Evolutionary conservation across 2,797 vertebrate genomes (phyloP).

Genomic region (Alectoris magna): DNA sequence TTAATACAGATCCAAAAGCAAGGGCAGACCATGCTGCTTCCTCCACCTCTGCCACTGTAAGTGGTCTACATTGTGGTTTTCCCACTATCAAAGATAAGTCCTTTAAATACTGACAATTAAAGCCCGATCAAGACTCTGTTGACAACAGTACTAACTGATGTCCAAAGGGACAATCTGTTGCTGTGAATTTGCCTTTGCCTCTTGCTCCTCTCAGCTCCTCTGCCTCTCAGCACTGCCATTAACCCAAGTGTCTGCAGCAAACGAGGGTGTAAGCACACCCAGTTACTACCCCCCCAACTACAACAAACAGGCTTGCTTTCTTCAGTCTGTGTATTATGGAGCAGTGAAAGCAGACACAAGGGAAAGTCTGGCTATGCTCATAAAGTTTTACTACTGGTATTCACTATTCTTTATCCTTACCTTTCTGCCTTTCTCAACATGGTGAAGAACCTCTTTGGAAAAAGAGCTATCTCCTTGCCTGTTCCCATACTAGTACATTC

Average conservation of each 20-base stretch:
- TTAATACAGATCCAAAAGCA: not conserved
- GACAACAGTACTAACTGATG: not conserved
- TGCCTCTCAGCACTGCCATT: not conserved
- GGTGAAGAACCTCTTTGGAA: not conserved
- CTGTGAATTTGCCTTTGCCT: slow-evolving; percentile 10
- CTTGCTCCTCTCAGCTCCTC: not conserved
- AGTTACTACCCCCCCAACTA: not conserved
- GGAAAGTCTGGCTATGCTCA: not conserved
- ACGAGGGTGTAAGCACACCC: not conserved
- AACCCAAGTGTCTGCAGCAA: not conserved
- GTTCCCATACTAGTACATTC: not conserved
- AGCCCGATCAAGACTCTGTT: not conserved
- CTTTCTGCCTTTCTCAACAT: not conserved
- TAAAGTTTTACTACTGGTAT: not conserved
- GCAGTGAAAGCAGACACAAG: not conserved
- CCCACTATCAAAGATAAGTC: not conserved
- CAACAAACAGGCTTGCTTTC: not conserved
- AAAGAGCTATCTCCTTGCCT: not conserved
- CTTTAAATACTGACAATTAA: slow-evolving; percentile 1
- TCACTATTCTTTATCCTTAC: not conserved
- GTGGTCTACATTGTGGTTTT: not conserved
- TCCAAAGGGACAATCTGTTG: not conserved
- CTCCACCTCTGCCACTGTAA: not conserved
- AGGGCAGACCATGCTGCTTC: not conserved
- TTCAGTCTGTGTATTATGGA: not conserved